Conservation (phyloP, 1,140 invertebrate genomes). For the Drosophila bifasciata region DNA sequence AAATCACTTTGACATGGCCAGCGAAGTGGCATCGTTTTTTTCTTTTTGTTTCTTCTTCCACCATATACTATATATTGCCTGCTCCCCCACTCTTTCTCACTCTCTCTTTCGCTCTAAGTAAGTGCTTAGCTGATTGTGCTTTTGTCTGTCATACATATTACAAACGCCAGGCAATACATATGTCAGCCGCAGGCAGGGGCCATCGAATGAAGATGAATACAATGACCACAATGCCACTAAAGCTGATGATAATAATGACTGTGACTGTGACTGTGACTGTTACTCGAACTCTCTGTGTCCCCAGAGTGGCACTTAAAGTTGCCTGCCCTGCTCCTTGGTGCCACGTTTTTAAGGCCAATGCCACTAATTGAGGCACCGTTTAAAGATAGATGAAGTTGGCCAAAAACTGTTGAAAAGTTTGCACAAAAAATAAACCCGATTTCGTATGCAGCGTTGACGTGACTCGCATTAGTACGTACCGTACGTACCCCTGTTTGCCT, state of each 20-base stretch:
- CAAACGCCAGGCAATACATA: conserved; percentile 64
- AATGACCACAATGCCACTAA: conserved; percentile 12
- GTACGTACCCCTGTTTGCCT: not conserved
- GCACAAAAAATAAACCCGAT: conserved; percentile 67
- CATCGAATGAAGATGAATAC: conserved; percentile 29
- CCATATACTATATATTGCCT: no score
- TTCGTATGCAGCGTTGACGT: conserved; percentile 80
- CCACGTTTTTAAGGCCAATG: conserved; percentile 65
- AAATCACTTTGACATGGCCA: conserved; percentile 79
- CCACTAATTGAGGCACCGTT: conserved; percentile 65
- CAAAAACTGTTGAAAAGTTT: conserved; percentile 48
- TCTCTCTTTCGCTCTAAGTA: not conserved
- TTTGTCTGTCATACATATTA: conserved; percentile 61
- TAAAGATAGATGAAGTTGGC: conserved; percentile 47
- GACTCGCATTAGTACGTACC: conserved; percentile 69
- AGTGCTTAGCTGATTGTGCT: conserved; percentile 67
- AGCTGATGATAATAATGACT: no score
- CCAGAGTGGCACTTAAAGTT: conserved; percentile 26
- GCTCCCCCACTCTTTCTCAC: not conserved
- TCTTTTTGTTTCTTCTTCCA: no score
- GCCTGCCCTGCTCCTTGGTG: conserved; percentile 4
- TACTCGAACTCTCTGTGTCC: no score
- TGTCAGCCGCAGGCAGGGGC: conserved; percentile 62
- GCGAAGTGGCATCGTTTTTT: conserved; percentile 48
- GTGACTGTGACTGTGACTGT: conserved; percentile 10